Conservation (phyloP, 2,113 vertebrate genomes). For the Bufo bufo region DNA sequence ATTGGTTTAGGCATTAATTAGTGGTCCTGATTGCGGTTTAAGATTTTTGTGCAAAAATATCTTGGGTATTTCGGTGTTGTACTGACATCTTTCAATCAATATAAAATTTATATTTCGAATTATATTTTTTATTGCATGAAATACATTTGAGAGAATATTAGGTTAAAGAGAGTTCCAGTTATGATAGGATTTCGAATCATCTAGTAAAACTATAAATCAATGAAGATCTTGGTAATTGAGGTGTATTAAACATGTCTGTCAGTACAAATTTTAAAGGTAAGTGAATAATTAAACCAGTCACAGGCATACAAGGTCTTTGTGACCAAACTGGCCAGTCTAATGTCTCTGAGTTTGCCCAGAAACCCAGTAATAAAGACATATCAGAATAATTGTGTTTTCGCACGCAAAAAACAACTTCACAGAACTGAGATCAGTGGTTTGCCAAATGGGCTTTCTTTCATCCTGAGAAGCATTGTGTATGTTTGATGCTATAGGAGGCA, state of each 20-base stretch:
- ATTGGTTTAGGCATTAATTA: too few species aligned
- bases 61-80: too few species aligned
- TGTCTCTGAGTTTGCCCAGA: background rate
- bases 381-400: background rate
- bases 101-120: too few species aligned
- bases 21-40: too few species aligned
- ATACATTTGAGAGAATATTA: too few species aligned
- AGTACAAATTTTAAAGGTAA: background rate
- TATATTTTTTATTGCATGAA: too few species aligned
- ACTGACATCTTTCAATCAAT: too few species aligned
- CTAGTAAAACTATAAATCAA: background rate
- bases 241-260: slow-evolving; percentile 10
- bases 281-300: slow-evolving; percentile 1
- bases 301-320: background rate
- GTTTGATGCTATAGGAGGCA: background rate
- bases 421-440: background rate
- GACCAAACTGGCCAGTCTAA: background rate
- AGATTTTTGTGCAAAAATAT: too few species aligned
- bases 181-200: too few species aligned
- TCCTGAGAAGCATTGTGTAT: background rate
- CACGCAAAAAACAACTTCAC: background rate
- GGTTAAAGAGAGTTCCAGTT: too few species aligned
- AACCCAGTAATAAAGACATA: background rate
- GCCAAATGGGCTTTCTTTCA: background rate
- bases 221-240: background rate